These are phyloP conservation scores for Scaptomyza graminum DNA, from an alignment of 1,140 invertebrate species.

Conservation along the genomic window DNA sequence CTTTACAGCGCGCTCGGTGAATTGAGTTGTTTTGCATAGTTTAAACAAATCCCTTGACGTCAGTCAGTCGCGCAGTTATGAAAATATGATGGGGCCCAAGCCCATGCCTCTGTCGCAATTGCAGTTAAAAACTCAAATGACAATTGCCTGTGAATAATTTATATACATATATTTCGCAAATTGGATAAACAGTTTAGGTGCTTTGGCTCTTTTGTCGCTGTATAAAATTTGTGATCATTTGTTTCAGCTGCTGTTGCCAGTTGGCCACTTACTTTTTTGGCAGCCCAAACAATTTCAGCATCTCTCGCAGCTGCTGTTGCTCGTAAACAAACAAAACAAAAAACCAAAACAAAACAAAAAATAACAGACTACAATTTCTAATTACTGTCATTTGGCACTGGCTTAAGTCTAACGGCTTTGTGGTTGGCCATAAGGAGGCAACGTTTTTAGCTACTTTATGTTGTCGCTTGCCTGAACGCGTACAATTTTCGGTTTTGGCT, in stretches of 20 bases:
- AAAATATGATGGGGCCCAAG: constrained; percentile 54
- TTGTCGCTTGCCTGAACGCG: constrained; percentile 19
- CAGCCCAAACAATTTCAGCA: constrained; percentile 41
- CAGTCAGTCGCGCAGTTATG: constrained; percentile 64
- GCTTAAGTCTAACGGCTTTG: constrained; percentile 44
- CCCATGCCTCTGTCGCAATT: constrained; percentile 6
- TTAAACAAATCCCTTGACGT: constrained; percentile 64
- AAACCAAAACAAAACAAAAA: constrained; percentile 15
- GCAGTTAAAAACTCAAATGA: constrained; percentile 5
- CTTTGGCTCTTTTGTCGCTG: constrained; percentile 43
- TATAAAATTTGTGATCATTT: constrained; percentile 74
- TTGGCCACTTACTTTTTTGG: constrained; percentile 68
- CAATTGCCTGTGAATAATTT: constrained; percentile 71
- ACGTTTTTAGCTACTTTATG: constrained; percentile 17
- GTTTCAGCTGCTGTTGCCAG: constrained; percentile 61
- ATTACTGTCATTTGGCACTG: constrained; percentile 77
- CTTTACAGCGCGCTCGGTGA: constrained; percentile 62
- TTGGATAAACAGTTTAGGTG: constrained; percentile 51
- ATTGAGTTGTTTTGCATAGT: constrained; percentile 79
- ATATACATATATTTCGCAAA: constrained; percentile 61
- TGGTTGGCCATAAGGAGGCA: constrained; percentile 34
- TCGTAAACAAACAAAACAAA: constrained; percentile 2
- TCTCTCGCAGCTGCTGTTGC: neutral
- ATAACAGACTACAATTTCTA: constrained; percentile 68
- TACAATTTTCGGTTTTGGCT: constrained; percentile 27